Percentiles rank a stretch among this genome's conserved stretches.
These are phyloP conservation scores for Ianthella basta DNA, from an alignment of 37 sponge, comb jelly and placozoan genomes.

Conservation along the genomic window DNA sequence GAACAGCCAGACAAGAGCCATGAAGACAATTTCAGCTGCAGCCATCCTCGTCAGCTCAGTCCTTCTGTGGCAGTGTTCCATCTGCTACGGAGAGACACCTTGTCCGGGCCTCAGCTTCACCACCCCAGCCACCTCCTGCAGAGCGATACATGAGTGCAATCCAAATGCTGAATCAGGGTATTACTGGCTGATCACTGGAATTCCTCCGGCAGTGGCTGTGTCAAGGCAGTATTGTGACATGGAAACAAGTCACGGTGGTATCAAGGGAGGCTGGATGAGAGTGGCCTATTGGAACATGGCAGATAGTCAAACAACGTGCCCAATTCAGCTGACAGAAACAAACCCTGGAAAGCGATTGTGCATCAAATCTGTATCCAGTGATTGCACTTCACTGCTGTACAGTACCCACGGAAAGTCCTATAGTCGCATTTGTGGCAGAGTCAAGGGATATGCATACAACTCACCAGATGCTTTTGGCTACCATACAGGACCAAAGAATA, in stretches of 20 bases:
- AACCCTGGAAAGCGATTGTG: constrained; percentile 5
- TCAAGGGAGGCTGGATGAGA: constrained; percentile 35
- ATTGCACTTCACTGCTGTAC: constrained; percentile 22
- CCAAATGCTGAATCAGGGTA: not conserved
- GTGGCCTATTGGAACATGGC: constrained; percentile 32
- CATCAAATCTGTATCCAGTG: not conserved
- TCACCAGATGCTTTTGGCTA: constrained; percentile 38
- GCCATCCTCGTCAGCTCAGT: no score
- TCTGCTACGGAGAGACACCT: no score
- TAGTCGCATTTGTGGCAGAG: constrained; percentile 43
- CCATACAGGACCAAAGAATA: not conserved
- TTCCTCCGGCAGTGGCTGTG: not conserved
- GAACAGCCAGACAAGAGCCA: no score
- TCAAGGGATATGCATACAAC: constrained; percentile 31
- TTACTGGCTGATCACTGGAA: not conserved
- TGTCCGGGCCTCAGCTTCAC: no score
- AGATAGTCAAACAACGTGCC: not conserved
- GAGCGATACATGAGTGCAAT: constrained; percentile 12
- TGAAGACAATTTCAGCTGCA: no score
- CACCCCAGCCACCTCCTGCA: constrained; percentile 9
- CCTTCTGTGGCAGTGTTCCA: no score
- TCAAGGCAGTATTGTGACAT: not conserved
- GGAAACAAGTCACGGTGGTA: not conserved
- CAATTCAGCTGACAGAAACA: not conserved
- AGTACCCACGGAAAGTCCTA: constrained; percentile 22